Conservation (phyloP, 1,140 invertebrate genomes). For the Batillaria attramentaria region DNA sequence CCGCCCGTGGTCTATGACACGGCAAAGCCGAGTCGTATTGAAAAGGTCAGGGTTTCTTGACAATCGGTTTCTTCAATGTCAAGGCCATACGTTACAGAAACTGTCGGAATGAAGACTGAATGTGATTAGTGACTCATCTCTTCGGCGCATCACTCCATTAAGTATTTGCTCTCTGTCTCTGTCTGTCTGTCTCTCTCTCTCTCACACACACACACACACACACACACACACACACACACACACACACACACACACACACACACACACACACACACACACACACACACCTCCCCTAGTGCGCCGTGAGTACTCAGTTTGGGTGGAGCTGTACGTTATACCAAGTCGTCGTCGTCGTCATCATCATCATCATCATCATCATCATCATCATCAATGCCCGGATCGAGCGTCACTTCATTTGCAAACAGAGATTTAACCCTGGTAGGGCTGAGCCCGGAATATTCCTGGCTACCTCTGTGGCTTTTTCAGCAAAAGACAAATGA, state of each 20-base stretch:
- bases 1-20: too few species aligned
- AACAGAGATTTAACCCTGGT: too few species aligned
- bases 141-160: not conserved
- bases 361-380: too few species aligned
- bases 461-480: too few species aligned
- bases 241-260: constrained; percentile 18
- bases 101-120: too few species aligned
- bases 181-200: not conserved
- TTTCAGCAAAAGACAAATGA: not conserved
- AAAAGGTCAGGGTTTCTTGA: not conserved
- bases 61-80: not conserved
- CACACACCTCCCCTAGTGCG: not conserved
- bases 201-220: constrained; percentile 18
- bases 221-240: constrained; percentile 17
- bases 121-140: too few species aligned
- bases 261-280: constrained; percentile 11
- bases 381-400: not conserved
- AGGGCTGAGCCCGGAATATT: too few species aligned
- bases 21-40: not conserved
- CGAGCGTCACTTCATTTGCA: not conserved
- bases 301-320: not conserved
- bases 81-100: not conserved
- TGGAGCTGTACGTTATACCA: not conserved
- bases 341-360: too few species aligned
- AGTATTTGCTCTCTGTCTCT: not conserved